These are phyloP conservation scores for Drosophila albomicans DNA, from an alignment of 1,140 invertebrate species.

Conservation along the genomic window DNA sequence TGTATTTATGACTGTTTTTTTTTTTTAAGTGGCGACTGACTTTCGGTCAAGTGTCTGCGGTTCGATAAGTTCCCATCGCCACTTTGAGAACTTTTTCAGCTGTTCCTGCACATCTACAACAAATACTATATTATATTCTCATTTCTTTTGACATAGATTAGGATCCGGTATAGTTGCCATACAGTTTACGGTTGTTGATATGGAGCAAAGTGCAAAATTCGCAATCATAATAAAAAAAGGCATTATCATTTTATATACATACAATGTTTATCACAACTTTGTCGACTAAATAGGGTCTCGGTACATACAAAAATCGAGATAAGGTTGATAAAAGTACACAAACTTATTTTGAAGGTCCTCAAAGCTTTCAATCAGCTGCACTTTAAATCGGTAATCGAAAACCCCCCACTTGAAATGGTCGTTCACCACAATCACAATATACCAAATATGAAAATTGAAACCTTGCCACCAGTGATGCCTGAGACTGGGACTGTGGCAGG, in stretches of 20 bases:
- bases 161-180: constrained; percentile 13
- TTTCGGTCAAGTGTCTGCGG: constrained; percentile 62
- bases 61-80: constrained; percentile 58
- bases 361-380: constrained; percentile 21
- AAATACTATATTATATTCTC: constrained; percentile 26
- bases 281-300: constrained; percentile 22
- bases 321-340: constrained; percentile 50
- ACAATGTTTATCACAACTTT: constrained; percentile 57
- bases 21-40: constrained; percentile 37
- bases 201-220: constrained; percentile 71
- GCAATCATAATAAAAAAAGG: constrained; percentile 54
- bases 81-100: constrained; percentile 53
- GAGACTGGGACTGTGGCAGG: not conserved
- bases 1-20: constrained; percentile 50
- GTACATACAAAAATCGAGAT: constrained; percentile 27
- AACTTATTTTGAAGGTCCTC: constrained; percentile 16
- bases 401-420: constrained; percentile 25
- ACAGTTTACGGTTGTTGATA: constrained; percentile 34
- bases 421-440: constrained; percentile 9
- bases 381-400: constrained; percentile 36
- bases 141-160: constrained; percentile 61
- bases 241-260: constrained; percentile 29
- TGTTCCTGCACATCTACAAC: constrained; percentile 33
- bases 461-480: not conserved
- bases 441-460: constrained; percentile 26